These are phyloP conservation scores for Cervus canadensis DNA, from an alignment of 2,113 vertebrate species.

Conservation along the genomic window DNA sequence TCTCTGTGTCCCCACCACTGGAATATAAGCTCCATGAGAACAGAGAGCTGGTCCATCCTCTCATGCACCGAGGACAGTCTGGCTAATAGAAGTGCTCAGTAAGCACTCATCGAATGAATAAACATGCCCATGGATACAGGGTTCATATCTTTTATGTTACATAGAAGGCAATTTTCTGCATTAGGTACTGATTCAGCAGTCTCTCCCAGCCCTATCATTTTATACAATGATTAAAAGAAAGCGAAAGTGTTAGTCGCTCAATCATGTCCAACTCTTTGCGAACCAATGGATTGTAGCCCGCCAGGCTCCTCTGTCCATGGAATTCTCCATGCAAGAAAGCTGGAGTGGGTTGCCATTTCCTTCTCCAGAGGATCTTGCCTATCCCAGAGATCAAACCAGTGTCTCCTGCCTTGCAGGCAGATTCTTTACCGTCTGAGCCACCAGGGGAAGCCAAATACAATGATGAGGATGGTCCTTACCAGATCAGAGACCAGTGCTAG, in stretches of 20 bases:
- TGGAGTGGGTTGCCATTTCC: neutral
- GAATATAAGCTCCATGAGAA: neutral
- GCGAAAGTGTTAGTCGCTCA: neutral
- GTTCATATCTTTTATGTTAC: neutral
- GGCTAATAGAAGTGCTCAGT: neutral
- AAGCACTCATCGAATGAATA: neutral
- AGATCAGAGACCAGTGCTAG: neutral
- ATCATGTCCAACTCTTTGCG: neutral
- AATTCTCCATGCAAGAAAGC: neutral
- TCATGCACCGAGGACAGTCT: neutral
- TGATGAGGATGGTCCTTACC: neutral
- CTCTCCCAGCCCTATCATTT: neutral
- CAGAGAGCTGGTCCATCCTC: neutral
- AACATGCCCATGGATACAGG: fast-evolving
- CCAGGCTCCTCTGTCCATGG: neutral
- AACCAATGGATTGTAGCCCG: neutral
- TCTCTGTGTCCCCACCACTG: neutral
- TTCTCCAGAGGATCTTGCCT: neutral
- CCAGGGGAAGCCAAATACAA: neutral
- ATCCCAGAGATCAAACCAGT: neutral
- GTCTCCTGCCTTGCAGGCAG: neutral
- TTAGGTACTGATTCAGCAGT: neutral
- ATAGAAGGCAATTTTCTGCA: neutral
- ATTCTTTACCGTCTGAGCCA: neutral
- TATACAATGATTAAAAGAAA: neutral